Evolutionary conservation across 2,797 vertebrate genomes (phyloP).

Genomic region (Octomys mimax): DNA sequence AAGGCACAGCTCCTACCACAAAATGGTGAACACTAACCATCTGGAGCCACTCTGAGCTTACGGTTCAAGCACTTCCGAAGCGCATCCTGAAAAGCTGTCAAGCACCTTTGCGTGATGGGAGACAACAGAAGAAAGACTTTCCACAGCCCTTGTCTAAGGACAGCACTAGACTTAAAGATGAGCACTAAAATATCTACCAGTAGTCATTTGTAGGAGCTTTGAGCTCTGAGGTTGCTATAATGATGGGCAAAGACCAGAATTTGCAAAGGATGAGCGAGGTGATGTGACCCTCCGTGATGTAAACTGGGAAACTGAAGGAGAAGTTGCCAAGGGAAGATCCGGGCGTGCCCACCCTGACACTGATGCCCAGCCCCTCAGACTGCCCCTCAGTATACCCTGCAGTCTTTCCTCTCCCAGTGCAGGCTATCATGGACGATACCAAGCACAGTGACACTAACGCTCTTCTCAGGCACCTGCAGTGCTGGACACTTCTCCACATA

Average conservation of each 20-base stretch:
- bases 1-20: not conserved
- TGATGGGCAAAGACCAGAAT: not conserved
- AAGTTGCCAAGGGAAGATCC: not conserved
- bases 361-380: not conserved
- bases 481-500: not conserved
- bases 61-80: not conserved
- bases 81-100: conserved; percentile 1
- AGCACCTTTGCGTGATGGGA: not conserved
- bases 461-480: not conserved
- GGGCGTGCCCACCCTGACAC: not conserved
- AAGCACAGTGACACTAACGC: not conserved
- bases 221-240: not conserved
- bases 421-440: not conserved
- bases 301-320: not conserved
- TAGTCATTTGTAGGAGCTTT: not conserved
- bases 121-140: conserved; percentile 15
- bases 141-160: not conserved
- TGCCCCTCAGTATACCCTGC: fast-evolving
- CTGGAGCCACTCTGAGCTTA: not conserved
- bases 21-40: not conserved
- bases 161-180: not conserved
- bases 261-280: not conserved
- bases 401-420: not conserved
- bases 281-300: not conserved
- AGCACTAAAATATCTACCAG: not conserved